Percentiles rank a stretch among this genome's conserved stretches.
Conservation (phyloP, 2,888 invertebrate genomes). For the Brenthis daphne region DNA sequence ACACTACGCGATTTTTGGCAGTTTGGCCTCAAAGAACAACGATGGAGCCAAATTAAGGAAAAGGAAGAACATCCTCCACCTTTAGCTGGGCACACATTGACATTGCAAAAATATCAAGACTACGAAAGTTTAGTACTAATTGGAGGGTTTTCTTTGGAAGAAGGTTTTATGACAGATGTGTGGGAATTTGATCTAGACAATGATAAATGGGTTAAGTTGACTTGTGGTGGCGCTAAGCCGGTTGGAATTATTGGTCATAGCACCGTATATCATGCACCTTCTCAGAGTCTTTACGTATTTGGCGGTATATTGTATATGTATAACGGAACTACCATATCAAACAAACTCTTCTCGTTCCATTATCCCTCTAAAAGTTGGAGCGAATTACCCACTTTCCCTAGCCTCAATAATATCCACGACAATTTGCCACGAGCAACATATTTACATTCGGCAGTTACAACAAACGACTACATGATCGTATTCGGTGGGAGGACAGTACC, state of each 20-base stretch:
- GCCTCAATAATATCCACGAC: constrained; percentile 80
- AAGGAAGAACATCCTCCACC: constrained; percentile 84
- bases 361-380: constrained; percentile 90
- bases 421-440: constrained; percentile 89
- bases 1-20: constrained; percentile 96
- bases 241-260: constrained; percentile 94
- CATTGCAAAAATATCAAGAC: constrained; percentile 87
- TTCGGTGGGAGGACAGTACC: constrained; percentile 92
- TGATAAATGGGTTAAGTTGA: constrained; percentile 87
- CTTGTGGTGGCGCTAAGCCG: constrained; percentile 88
- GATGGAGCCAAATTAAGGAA: constrained; percentile 88
- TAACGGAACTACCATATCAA: constrained; percentile 87
- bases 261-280: constrained; percentile 91
- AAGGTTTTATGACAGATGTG: constrained; percentile 87
- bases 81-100: constrained; percentile 95
- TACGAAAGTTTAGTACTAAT: constrained; percentile 90
- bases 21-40: constrained; percentile 92
- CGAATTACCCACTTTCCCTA: constrained; percentile 87
- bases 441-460: constrained; percentile 93
- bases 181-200: constrained; percentile 92
- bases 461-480: constrained; percentile 94
- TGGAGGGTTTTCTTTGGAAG: constrained; percentile 91
- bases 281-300: constrained; percentile 93
- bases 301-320: constrained; percentile 91
- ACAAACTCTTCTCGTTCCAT: constrained; percentile 90